Evolutionary conservation across 2,888 invertebrate genomes (phyloP), one percentile per base, ranked within the genome.

Genomic region (Phytoseiulus persimilis): DNA sequence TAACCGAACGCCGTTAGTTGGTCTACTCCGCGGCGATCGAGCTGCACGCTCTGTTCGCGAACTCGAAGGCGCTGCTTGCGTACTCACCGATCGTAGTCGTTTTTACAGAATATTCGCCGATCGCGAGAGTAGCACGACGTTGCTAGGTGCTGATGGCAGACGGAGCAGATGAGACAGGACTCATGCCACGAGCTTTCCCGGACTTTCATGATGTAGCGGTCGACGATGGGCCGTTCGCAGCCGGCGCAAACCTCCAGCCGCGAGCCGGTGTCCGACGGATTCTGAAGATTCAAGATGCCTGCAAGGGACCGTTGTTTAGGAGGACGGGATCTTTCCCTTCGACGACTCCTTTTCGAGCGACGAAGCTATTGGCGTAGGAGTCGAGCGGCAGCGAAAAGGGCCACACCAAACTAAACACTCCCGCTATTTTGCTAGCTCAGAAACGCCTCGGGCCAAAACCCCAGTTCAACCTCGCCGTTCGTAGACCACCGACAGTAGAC

Each of bases 141-240:
- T 90, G 95, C 95, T 90, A 99, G 95, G 32, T 96, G 96, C 90
- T 95, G 94, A 91, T 97, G 96, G 93, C 99, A 99, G 91, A 97
- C 97, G 92, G 96, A 95, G 94, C 99, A 99, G 92, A 96, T 95
- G 91, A 99, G 95, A 93, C 99, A 99, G 92, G 96, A 96, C 92
- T 98, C 98, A 94, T 99, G 99, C 96, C 98, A 99, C 92, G 96
- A 96, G 90, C 96, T 94, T 92, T 98, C 98, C 89, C 96, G 96
- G 89, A 98, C 97, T 92, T 97, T 95, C 95, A 98, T 96, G 92
- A 98, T 95, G 94, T 96, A 99, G 90, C 97, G 95, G 94, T 98
- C 98, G 92, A 96, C 95, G 92, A 99, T 99, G 93, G 96, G 96
- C 93, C 96, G 96, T 31, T 97, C 96, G 93, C 99, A 99, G 90